phyloP scores from a whole-genome alignment of 2,113 vertebrate genomes.

The Oreochromis tanganicae region DNA sequence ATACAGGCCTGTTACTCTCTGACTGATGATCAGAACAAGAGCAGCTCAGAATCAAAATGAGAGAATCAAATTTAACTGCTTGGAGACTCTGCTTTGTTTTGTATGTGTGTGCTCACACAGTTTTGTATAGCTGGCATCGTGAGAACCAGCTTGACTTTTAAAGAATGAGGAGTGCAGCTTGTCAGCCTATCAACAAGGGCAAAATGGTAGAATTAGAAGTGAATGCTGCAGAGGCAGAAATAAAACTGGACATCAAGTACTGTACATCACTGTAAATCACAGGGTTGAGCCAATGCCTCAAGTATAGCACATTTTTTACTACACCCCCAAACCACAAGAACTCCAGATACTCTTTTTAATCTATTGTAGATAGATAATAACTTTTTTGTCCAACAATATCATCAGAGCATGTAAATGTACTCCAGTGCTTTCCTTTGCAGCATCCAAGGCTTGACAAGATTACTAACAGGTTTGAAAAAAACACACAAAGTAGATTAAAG shows the following conservation, averaged over 20 bases:
- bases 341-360: background rate
- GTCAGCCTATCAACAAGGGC: background rate
- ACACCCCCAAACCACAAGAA: background rate
- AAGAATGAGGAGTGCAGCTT: background rate
- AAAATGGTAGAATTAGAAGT: background rate
- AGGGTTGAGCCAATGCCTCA: background rate
- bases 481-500: too few species aligned
- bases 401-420: background rate
- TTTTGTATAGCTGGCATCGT: background rate
- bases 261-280: background rate
- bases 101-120: rapidly evolving
- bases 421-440: background rate
- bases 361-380: background rate
- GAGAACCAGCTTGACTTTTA: background rate
- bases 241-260: background rate
- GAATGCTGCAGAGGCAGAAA: background rate
- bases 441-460: background rate
- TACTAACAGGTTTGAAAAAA: background rate
- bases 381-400: background rate
- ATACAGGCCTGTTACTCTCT: background rate
- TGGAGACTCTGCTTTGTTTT: background rate
- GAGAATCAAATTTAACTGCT: background rate
- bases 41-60: background rate
- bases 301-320: background rate
- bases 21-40: background rate